These are phyloP conservation scores for Xylophagus ater DNA, from an alignment of 2,888 invertebrate species.

Conservation along the genomic window DNA sequence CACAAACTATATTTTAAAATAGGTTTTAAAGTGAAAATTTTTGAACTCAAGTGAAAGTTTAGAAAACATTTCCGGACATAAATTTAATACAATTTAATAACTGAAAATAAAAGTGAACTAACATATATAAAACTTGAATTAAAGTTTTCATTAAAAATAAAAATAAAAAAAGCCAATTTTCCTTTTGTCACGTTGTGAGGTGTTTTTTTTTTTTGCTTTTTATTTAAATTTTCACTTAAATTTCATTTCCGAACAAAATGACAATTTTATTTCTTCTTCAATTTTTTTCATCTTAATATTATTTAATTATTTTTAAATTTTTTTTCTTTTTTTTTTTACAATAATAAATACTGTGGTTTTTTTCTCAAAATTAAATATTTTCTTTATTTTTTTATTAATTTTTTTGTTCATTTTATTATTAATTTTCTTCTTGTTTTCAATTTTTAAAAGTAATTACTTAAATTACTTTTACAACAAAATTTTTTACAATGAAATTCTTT, in stretches of 20 bases:
- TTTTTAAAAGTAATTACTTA: constrained; percentile 6
- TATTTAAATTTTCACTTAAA: constrained; percentile 8
- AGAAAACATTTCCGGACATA: no score
- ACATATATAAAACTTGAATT: no score
- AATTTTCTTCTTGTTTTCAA: constrained; percentile 10
- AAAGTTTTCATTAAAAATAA: no score
- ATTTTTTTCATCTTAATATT: constrained; percentile 17
- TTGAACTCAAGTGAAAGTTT: no score
- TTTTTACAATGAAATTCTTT: no score
- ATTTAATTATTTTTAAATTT: constrained; percentile 7
- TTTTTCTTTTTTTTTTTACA: constrained; percentile 15
- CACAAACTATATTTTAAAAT: no score
- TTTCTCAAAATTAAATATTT: constrained; percentile 1
- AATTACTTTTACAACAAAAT: no score
- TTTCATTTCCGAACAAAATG: constrained; percentile 12
- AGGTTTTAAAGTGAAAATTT: no score
- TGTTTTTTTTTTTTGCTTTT: constrained; percentile 17
- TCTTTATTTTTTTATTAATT: constrained; percentile 5
- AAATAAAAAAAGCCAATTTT: constrained; percentile 4
- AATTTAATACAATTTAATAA: no score
- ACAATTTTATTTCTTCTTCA: constrained; percentile 13
- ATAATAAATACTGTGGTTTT: constrained; percentile 10
- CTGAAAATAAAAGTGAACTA: no score
- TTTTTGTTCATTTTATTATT: constrained; percentile 7
- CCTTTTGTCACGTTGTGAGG: not conserved